A percentile compares a stretch with the other conserved stretches of the same genome.
Evolutionary conservation across 2,888 invertebrate genomes (phyloP).

Genomic region (Hypercompe scribonia): DNA sequence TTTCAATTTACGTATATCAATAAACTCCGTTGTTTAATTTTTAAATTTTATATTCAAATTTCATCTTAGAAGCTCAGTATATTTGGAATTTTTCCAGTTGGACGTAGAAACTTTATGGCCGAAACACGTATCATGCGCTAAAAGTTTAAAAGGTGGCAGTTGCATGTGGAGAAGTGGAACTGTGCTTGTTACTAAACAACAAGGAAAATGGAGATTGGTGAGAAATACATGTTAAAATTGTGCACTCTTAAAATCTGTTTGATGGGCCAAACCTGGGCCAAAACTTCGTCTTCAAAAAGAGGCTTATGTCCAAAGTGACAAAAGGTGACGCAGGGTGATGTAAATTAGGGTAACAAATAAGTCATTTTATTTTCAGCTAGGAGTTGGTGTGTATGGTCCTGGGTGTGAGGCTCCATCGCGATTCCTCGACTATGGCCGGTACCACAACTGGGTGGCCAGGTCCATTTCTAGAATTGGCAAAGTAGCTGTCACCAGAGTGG

Average conservation of each 20-base stretch:
- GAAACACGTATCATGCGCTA: slow-evolving; percentile 25
- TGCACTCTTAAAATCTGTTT: too few relatives aligned
- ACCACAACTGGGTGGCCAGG: slow-evolving; percentile 48
- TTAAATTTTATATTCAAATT: too few relatives aligned
- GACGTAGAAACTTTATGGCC: slow-evolving; percentile 38
- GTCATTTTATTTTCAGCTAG: slow-evolving; percentile 39
- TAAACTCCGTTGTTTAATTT: neutral
- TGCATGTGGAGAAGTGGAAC: slow-evolving; percentile 32
- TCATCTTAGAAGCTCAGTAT: neutral
- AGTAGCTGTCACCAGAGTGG: slow-evolving; percentile 39
- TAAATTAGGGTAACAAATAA: neutral
- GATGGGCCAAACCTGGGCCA: too few relatives aligned
- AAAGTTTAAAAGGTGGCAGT: neutral
- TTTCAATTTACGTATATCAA: too few relatives aligned
- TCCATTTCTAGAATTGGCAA: slow-evolving; percentile 27
- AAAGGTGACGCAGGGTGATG: too few relatives aligned
- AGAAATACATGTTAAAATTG: neutral
- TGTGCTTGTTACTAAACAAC: slow-evolving; percentile 18
- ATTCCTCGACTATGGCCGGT: slow-evolving; percentile 57
- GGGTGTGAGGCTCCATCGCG: slow-evolving; percentile 58
- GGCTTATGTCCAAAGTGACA: too few relatives aligned
- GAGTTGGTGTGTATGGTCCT: slow-evolving; percentile 56
- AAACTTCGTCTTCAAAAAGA: too few relatives aligned
- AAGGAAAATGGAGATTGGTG: slow-evolving; percentile 24
- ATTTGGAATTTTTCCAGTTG: slow-evolving; percentile 20